Conservation (phyloP, 2,797 vertebrate species). For the Trachurus trachurus region DNA sequence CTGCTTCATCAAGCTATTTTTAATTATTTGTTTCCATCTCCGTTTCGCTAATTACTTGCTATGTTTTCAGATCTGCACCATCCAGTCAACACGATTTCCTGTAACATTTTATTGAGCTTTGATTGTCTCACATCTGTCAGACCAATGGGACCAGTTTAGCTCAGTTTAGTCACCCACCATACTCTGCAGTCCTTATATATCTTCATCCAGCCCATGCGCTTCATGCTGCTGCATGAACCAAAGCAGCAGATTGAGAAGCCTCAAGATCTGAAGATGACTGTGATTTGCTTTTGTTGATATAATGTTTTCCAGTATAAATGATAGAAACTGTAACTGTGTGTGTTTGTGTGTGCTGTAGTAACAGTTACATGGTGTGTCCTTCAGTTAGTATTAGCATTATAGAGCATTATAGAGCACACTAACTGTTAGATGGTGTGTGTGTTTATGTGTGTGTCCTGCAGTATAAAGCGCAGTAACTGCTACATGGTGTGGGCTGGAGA, state of each 20-base stretch:
- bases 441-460: conserved; percentile 60
- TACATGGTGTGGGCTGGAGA: conserved; percentile 98
- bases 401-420: conserved; percentile 93
- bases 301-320: no score
- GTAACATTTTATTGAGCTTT: not conserved
- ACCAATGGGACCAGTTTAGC: not conserved
- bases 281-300: not conserved
- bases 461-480: conserved; percentile 98
- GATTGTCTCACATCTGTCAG: not conserved
- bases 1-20: not conserved
- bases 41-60: not conserved
- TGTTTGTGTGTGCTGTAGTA: no score
- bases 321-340: no score
- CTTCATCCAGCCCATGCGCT: not conserved
- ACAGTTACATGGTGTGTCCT: no score
- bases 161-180: not conserved
- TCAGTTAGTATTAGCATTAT: conserved; percentile 87
- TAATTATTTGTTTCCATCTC: not conserved
- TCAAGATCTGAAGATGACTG: no score
- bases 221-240: not conserved
- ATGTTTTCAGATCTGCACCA: not conserved
- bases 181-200: not conserved
- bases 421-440: no score
- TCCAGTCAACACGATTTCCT: not conserved
- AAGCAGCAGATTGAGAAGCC: not conserved